Evolutionary conservation across 2,113 vertebrate species (phyloP), one percentile per base, ranked within the genome.

Genomic region (Plestiodon gilberti): DNA sequence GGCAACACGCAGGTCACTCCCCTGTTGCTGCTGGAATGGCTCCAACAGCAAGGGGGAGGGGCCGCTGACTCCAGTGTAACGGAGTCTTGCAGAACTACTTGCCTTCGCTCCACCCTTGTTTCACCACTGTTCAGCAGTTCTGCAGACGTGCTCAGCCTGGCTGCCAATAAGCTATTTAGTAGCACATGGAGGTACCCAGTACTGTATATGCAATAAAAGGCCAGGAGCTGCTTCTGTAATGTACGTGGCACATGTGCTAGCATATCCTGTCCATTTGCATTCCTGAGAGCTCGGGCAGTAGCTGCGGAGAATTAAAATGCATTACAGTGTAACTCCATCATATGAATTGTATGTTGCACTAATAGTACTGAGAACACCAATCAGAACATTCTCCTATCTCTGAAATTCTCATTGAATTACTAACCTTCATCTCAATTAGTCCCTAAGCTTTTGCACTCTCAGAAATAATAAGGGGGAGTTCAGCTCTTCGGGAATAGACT

Each of bases 241-340:
- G 0, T 81, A 35, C 81, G 52, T 73, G 55, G 23, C 20, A 70
- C 1, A 30, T 79, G 76, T 85, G 0, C 74, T 7, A 81, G 59
- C 75, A 78, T 20, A 40, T n/a, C 25, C 65, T 85, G 48, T 70
- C 25, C 55, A 73, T 87, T 80, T 81, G 73, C 85, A 61, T 83
- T 85, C 89, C 79, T 52, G 30, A 48, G 43, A 87, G 48, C 2
- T 33, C 61, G 87, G 65, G 55, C 35, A 92, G 88, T 69, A 91
- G 1, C 7, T 1, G 55, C 64, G 40, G 40, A 87, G 20, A 84
- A 87, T 85, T 86, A 85, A 93, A 43, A n/a, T 69, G 1, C 40
- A 88, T 25, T 20, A 70, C 0, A 88, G 33, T 88, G 70, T n/a
- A n/a, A 71, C 48, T 89, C 69, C 65, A 87, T 84, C 48, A 35